Base-by-base conservation (phyloP, 2,113 vertebrate genomes). In the Labrus mixtus region DNA sequence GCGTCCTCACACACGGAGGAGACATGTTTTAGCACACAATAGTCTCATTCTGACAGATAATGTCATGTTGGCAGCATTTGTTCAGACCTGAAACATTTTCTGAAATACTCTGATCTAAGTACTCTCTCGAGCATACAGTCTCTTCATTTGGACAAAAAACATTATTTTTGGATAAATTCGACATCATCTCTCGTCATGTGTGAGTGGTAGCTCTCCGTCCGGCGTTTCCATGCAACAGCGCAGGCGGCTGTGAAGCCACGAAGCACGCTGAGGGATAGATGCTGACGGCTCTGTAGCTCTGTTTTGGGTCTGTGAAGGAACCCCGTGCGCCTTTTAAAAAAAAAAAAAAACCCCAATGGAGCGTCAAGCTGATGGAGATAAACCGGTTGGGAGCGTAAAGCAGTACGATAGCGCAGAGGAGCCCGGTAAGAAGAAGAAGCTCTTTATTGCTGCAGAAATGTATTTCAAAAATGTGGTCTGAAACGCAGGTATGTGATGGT, bases 371-470 rank as follows among this genome's bases (percentile, higher is more conserved):
- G 73, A 62, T 19, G 59, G 59, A 53, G 41, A 64, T 0, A 66
- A 82, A 15, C 48, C 50, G 59, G 22, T 4, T 1, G 64, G 58
- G 12, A 57, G 73, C 66, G 56, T n/a, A 25, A 25, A 55, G 56
- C 64, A 16, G n/a, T 73, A 10, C 12, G 66, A 58, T 19, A 60
- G 61, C 4, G 66, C 50, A 8, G 15, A 75, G 64, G 66, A 86
- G 39, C 59, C 61, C 45, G 90, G 91, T 93, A 89, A 92, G 89
- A n/a, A n/a, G n/a, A n/a, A n/a, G n/a, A n/a, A 84, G 29, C 48
- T n/a, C 46, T 48, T 48, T 7, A 48, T 48, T 48, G 11, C 46
- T 48, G 43, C 29, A 33, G 39, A 41, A 41, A 41, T 41, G 9
- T 17, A 2, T 12, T 45, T 15, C 15, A n/a, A 9, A n/a, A 9